Base-by-base conservation (phyloP, 1,140 invertebrate species). In the Alviniconcha marisindica region DNA sequence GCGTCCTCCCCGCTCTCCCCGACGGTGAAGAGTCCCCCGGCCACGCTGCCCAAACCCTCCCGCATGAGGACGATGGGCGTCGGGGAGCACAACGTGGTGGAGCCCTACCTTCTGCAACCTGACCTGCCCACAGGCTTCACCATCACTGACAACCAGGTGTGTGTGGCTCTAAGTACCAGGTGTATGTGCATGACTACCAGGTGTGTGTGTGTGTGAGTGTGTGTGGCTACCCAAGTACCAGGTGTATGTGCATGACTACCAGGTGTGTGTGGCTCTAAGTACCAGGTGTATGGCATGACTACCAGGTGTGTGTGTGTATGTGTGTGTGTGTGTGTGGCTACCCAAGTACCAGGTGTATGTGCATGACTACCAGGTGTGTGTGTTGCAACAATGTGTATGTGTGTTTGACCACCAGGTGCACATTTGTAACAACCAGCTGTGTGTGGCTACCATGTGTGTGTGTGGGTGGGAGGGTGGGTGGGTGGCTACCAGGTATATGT, bases 11-110 rank as follows among this genome's bases (percentile, higher is more conserved):
- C 83, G 4, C 60, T 38, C 28, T 42, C 77, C 5, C 84, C 86
- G 18, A 28, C 15, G 28, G 18, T 77, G 7, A 88, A 88, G 77
- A 85, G 84, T 5, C 89, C 89, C 66, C 88, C 89, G 10, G 71
- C 88, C n/a, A 87, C 85, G 18, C 44, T 86, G n/a, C 89, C 88
- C n/a, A 90, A 89, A 85, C 88, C 87, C 0, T 84, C 83, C 71
- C 73, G 48, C 40, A 85, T 86, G 33, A 84, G 82, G 44, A 85
- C 81, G 71, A 85, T 88, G 54, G 91, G 90, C 33, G 88, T 92
- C 4, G 91, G 91, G n/a, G 89, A 92, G 78, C 87, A 90, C 83
- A 90, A 86, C 83, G 88, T 92, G 0, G 77, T 86, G 56, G 89
- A 91, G 74, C 85, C 89, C 1, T 92, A 91, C 77, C 77, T 88